Percentiles rank a stretch among this genome's conserved stretches.
phyloP scores from a whole-genome alignment of 2,797 vertebrate genomes.

The Gymnothorax reevesii region DNA sequence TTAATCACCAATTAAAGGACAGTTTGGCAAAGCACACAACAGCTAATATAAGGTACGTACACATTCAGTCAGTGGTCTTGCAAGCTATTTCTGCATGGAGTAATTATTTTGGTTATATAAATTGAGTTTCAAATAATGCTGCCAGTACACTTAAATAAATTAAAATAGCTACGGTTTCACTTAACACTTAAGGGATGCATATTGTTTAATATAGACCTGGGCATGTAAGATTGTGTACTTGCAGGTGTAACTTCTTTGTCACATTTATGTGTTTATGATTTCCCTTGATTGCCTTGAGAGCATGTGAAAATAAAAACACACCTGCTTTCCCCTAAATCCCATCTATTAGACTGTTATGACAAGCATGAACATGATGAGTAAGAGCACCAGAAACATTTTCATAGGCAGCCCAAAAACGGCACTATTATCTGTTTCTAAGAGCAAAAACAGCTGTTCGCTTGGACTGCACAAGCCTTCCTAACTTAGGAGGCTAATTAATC shows the following conservation, averaged over 20 bases:
- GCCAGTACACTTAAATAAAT: background rate
- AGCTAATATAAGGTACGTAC: background rate
- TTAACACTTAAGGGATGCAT: background rate
- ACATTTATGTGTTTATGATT: constrained; percentile 11
- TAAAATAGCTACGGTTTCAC: background rate
- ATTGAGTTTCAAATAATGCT: background rate
- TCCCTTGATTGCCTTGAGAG: constrained; percentile 1
- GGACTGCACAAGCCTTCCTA: background rate
- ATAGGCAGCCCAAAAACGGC: background rate
- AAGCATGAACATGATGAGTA: background rate
- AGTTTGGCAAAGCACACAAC: background rate
- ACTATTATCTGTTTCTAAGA: background rate
- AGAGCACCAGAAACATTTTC: background rate
- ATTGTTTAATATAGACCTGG: background rate
- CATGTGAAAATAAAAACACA: constrained; percentile 14
- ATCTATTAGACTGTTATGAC: constrained; percentile 11
- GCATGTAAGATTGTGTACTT: too few relatives aligned
- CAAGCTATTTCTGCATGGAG: background rate
- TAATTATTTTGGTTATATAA: background rate
- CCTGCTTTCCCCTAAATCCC: background rate
- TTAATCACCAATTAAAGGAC: background rate
- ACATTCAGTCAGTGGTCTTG: background rate
- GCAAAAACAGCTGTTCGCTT: constrained; percentile 14
- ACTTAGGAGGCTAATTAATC: background rate
- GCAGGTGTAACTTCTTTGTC: background rate